These are phyloP conservation scores for Bruchidius siliquastri DNA, from an alignment of 2,888 invertebrate species.

Conservation along the genomic window DNA sequence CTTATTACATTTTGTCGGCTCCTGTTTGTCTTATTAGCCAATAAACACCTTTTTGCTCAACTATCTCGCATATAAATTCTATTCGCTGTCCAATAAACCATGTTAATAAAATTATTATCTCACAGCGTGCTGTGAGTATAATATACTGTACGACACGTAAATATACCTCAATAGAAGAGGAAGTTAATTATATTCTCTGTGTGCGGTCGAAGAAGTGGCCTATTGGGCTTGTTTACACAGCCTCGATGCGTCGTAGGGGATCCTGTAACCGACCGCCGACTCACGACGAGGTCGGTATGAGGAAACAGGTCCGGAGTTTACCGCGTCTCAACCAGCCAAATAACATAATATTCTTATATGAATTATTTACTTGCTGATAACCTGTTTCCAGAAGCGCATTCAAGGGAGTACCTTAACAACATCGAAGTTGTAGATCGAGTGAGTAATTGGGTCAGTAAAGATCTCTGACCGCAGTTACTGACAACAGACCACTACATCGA, in stretches of 20 bases:
- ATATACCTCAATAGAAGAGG: conserved; percentile 1
- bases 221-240: conserved; percentile 9
- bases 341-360: no score
- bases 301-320: background rate
- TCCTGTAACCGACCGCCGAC: background rate
- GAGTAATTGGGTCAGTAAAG: no score
- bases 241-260: background rate
- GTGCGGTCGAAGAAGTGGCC: conserved; percentile 7
- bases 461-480: no score
- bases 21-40: background rate
- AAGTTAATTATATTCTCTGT: conserved; percentile 10
- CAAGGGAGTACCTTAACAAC: no score
- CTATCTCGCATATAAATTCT: background rate
- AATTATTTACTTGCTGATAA: no score
- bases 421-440: no score
- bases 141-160: background rate
- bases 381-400: no score
- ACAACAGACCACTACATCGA: no score
- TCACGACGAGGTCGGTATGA: background rate
- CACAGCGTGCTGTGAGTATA: background rate
- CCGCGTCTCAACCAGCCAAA: no score
- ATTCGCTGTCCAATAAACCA: background rate
- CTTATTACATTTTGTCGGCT: background rate
- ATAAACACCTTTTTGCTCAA: background rate
- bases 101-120: background rate